Conservation (phyloP, 2,113 vertebrate species). For the Apodemus speciosus region DNA sequence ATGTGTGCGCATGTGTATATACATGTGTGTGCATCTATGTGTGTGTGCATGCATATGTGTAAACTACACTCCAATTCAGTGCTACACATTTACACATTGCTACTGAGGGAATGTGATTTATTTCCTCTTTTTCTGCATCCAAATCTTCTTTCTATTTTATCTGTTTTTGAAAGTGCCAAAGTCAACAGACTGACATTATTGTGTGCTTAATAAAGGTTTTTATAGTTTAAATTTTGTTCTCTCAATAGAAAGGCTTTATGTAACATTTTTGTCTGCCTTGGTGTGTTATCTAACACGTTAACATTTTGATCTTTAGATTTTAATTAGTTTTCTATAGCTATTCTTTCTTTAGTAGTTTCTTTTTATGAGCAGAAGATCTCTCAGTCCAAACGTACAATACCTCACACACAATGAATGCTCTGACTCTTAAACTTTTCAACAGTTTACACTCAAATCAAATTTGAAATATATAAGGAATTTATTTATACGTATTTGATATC, state of each 20-base stretch:
- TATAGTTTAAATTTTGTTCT: constrained; percentile 43
- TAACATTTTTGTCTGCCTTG: constrained; percentile 44
- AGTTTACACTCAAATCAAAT: background rate
- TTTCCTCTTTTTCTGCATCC: background rate
- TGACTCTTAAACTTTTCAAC: constrained; percentile 3
- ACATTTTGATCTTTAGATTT: constrained; percentile 52
- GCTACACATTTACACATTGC: background rate
- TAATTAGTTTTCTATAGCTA: constrained; percentile 28
- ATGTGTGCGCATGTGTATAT: background rate
- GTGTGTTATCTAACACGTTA: background rate
- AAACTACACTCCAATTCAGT: background rate
- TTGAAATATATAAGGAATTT: background rate
- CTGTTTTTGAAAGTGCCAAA: background rate
- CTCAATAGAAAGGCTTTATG: background rate
- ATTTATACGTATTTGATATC: background rate
- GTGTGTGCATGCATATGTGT: background rate
- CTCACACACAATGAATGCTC: background rate
- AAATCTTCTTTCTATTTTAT: constrained; percentile 43
- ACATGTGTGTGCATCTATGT: background rate
- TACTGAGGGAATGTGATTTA: background rate
- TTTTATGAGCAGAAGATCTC: constrained; percentile 26
- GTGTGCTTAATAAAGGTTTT: constrained; percentile 19
- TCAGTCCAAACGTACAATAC: background rate
- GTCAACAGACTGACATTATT: background rate
- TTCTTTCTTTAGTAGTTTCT: constrained; percentile 14